Base-by-base conservation (phyloP, 2,113 vertebrate species). In the Anarhynchus alexandrinus region DNA sequence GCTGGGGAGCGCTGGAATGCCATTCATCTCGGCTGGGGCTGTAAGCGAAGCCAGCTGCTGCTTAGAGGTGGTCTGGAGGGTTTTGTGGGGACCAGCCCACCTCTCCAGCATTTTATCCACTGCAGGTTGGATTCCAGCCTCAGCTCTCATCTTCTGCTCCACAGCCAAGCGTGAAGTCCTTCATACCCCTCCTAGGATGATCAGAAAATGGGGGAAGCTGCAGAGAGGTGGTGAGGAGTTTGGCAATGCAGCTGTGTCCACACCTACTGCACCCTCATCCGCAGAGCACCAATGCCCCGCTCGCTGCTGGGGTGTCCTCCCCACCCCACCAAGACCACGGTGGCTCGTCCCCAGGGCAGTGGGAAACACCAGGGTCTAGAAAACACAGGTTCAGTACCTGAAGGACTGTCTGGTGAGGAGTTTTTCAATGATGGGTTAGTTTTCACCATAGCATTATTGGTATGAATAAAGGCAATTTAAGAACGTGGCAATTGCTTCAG, bases 241-340 rank as follows among this genome's bases (percentile, higher is more conserved):
- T 3, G 1, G 30, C 29, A 17, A 6, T 10, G 61, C n/a, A n/a
- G 40, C n/a, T 8, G 0, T 26, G 25, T 3, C 36, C 11, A 4
- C 15, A 16, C 36, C 21, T 21, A 11, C 27, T 6, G 12, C 3
- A 1, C 13, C 74, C 38, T 38, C n/a, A 4, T 6, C 26, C 1
- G 0, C 49, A 43, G 52, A 52, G 34, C 20, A 45, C 3, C 14
- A 1, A 2, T 27, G 15, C 10, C 36, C 62, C 1, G 1, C 40
- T 49, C 1, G 0, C 32, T 16, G 72, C 55, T 43, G 49, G 19
- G 3, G 4, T 11, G 29, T 42, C 58, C 42, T 62, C 30, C 40
- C 36, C 27, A 57, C 21, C 32, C n/a, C 49, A 16, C 47, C 3
- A 0, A 76, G 26, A 42, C 36, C 49, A 12, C 3, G 0, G 40